Evolutionary conservation across 92 coral and sea anemone species (phyloP), one percentile per base, ranked within the genome.

Genomic region (Diadumene lineata): DNA sequence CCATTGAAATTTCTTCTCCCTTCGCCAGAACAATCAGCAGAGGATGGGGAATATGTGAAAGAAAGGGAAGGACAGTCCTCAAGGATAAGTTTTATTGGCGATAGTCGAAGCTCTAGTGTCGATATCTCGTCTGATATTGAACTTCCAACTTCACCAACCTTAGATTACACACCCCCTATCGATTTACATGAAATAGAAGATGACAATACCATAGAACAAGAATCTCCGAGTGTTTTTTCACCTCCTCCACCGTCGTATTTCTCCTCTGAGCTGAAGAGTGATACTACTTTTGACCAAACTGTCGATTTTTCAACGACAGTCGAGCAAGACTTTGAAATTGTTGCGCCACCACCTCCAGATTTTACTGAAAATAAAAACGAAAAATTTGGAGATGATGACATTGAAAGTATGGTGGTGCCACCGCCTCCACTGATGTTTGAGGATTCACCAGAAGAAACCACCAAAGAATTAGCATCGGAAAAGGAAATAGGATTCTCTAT

Each of bases 401-500:
- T 61, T 48, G 81, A 66, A 57, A 53, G 61, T 22, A 67, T 78
- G 66, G 68, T 78, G 1, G 58, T 78, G 8, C 82, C 75, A 28
- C 82, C 82, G 15, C 82, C 82, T 23, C 82, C 82, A 56, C 17
- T 55, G 53, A 69, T 78, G 75, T 33, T 51, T 0, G 82, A 67
- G 2, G 81, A 76, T 2, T 50, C 44, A 7, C n/a, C 43, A 23
- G 24, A 56, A 34, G 29, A 61, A 32, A 17, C 27, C 33, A 4
- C 25, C 2, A 65, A 76, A 58, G 78, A 64, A 33, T 60, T 70
- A 19, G 71, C 34, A 33, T 66, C 81, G 43, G 63, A 32, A 62
- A 63, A 60, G 17, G 85, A 80, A 25, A 79, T 27, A 63, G 31
- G 72, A 1, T 77, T 85, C 66, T 67, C 92, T 23, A 91, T 91